Base-by-base conservation (phyloP, 1,140 invertebrate genomes). In the Harlomillsia oculata region DNA sequence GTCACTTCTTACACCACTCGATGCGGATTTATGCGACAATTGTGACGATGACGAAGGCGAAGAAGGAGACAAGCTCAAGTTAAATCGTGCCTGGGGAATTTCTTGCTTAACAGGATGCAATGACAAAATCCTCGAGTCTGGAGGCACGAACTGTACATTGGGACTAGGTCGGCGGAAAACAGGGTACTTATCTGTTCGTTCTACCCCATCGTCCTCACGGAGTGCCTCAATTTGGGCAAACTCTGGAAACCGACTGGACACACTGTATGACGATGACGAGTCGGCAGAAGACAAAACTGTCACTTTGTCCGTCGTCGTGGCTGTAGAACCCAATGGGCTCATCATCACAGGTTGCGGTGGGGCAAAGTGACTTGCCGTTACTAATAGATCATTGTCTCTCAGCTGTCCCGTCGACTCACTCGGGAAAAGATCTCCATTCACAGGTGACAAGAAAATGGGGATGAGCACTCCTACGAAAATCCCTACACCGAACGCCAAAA, bases 401-500 rank as follows among this genome's bases (percentile, higher is more conserved):
- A 25, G 25, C 9, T 25, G 30, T 34, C 43, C 36, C 43, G 21
- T 1, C 9, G 18, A 25, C 46, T 30, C 26, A 13, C 16, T 13
- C 5, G 5, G 28, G 26, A 50, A n/a, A n/a, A n/a, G n/a, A 28
- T 49, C 45, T 20, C 30, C 37, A 34, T 20, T 60, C 49, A 44
- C 51, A 46, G 65, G 63, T 32, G 66, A 44, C 21, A 67, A 54
- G 44, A 62, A 68, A 11, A 67, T 30, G 16, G 67, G 61, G 13
- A 69, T 53, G 1, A 67, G 45, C 25, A 68, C 56, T 13, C 69
- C 69, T 2, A 70, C 60, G 4, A 55, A 64, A 14, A 69, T 64
- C 39, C 69, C 69, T 34, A 70, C 28, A 37, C 59, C 54, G 60
- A 70, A 69, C 21, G 68, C 67, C 34, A 68, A 40, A 29, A 43